These are phyloP conservation scores for Lamproptera curius DNA, from an alignment of 2,888 invertebrate species.

Conservation along the genomic window DNA sequence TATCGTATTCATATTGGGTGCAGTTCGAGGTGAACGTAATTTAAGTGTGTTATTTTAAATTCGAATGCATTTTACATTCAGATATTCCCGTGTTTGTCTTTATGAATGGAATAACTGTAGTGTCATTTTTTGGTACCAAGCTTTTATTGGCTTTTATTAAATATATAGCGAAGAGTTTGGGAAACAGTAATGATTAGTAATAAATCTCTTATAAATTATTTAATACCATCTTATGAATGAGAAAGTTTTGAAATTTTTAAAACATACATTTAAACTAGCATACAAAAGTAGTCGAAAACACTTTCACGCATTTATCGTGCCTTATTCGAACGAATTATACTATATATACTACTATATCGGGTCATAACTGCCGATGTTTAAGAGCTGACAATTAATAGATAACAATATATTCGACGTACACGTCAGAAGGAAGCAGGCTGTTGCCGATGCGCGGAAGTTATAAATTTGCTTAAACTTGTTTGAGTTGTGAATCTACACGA, in stretches of 20 bases:
- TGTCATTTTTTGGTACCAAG: neutral
- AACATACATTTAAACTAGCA: too few species aligned
- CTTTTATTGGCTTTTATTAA: too few species aligned
- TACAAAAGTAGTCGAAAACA: neutral
- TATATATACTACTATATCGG: too few species aligned
- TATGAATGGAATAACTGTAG: neutral
- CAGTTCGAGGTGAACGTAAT: conserved; percentile 1
- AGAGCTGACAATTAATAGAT: neutral
- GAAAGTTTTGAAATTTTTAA: too few species aligned
- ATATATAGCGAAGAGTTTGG: too few species aligned
- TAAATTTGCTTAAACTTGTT: conserved; percentile 74
- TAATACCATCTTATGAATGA: too few species aligned
- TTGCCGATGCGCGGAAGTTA: conserved; percentile 64
- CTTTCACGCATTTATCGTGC: neutral
- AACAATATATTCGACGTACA: neutral
- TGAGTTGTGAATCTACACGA: conserved; percentile 68
- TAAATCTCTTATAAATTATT: too few species aligned
- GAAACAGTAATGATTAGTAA: too few species aligned
- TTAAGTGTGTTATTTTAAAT: conserved; percentile 4
- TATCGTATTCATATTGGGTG: conserved; percentile 9
- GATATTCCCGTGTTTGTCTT: neutral
- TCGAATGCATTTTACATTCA: neutral
- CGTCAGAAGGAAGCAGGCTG: conserved; percentile 40
- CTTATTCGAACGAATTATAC: too few species aligned
- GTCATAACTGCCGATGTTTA: too few species aligned